These are phyloP conservation scores for Heterohyrax brucei DNA, from an alignment of 2,797 vertebrate genomes.

Conservation along the genomic window DNA sequence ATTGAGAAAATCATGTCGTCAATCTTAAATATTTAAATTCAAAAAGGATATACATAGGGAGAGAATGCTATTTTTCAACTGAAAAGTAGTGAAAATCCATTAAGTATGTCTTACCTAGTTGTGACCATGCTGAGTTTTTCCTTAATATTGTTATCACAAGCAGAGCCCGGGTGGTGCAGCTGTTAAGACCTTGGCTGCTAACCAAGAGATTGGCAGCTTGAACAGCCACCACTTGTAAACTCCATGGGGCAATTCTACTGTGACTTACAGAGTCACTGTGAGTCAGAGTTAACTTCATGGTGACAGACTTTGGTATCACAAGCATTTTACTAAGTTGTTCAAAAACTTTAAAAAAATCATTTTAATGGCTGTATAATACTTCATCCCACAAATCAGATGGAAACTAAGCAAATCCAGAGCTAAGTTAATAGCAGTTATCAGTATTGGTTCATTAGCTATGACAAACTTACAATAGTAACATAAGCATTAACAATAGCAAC, in stretches of 20 bases:
- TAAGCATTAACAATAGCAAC: neutral
- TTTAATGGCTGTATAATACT: neutral
- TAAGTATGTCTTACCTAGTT: neutral
- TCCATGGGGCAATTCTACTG: too few species aligned
- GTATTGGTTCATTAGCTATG: neutral
- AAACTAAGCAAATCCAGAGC: constrained; percentile 9
- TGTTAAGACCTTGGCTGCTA: too few species aligned
- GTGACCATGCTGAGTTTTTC: neutral
- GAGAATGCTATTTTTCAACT: accelerated
- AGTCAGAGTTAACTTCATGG: too few species aligned
- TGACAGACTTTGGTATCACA: too few species aligned
- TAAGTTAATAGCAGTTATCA: neutral
- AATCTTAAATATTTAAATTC: too few species aligned
- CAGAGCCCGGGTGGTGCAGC: too few species aligned
- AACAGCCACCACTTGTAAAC: too few species aligned
- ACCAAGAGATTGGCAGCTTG: too few species aligned
- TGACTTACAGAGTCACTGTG: too few species aligned
- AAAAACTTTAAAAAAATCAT: neutral
- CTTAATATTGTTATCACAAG: neutral
- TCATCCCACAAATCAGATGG: neutral
- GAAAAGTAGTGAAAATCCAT: neutral
- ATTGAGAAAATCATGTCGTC: too few species aligned
- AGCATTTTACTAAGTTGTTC: neutral
- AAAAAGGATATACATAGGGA: neutral
- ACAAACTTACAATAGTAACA: neutral